Evolutionary conservation across 2,888 invertebrate species (phyloP), one percentile per base, ranked within the genome.

Genomic region (Tholera decimalis): DNA sequence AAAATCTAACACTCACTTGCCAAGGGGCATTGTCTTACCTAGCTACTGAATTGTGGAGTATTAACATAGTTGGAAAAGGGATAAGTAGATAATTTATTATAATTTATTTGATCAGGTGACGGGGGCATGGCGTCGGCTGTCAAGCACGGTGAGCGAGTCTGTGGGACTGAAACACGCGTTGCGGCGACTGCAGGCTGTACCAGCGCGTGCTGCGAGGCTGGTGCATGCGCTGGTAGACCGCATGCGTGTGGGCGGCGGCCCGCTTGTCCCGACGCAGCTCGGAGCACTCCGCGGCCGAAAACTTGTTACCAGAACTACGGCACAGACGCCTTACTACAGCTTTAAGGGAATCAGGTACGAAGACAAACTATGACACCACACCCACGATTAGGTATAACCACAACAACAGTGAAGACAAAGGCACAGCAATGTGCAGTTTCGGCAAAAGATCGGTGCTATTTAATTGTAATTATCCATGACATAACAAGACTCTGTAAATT

Each of bases 191-290:
- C 95, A 95, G 68, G 90, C 93, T 44, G 95, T 95, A 46, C 95
- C 96, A 1, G 93, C 93, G 62, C 91, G 94, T 4, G 95, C 96
- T 1, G 96, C 95, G 6, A 88, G 94, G 7, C 89, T 96, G 11
- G 96, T 95, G 58, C 95, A 96, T 76, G 93, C 93, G 22, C 85
- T 96, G 20, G 95, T 96, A 9, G 95, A 95, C 83, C 92, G 95
- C 73, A 94, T 95, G 92, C 88, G 96, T 11, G 96, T 95, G n/a
- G 95, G 95, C 30, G 95, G 95, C 15, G 96, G 95, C 5, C 96
- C 96, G 1, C 75, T 93, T 33, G 93, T 96, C 39, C 69, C 84
- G 75, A 94, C 95, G 3, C 83, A 87, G 57, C 83, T 93, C 1
- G 96, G 96, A 8, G 84, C 91, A 5, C 83, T 96, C 58, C 89